Evolutionary conservation across 1,140 invertebrate genomes (phyloP), one percentile per base, ranked within the genome.

Genomic region (Drosophila trapezifrons): DNA sequence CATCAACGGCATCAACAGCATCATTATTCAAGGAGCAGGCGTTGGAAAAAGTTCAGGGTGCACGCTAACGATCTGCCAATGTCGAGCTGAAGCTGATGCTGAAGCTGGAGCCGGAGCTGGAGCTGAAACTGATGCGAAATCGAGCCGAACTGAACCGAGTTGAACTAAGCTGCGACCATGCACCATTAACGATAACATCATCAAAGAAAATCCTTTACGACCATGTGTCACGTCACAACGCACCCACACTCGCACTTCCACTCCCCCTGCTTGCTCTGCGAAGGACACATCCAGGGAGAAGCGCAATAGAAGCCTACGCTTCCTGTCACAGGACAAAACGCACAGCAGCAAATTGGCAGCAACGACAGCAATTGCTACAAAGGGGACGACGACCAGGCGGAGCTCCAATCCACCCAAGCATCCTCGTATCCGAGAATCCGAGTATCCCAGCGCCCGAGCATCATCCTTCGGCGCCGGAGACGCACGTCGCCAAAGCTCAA

Each of bases 191-290:
- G 80, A 87, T 83, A 80, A 77, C 83, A 87, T 67, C 84, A 83
- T 87, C 83, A 89, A 89, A 83, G 83, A 86, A 87, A 87, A 87
- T 87, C 83, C 84, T 87, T 87, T 87, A 87, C 79, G 76, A 87
- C 67, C 77, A 76, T 82, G 62, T 86, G 74, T 82, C 76, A 83
- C 67, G 73, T 76, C 75, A 72, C 54, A 58, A 49, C 57, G 65
- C 52, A 54, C 20, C 49, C 47, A 20, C 38, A 32, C 13, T 37
- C 43, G 42, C 46, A 59, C 35, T 38, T 40, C 18, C 43, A 57
- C 55, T 69, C 9, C 12, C 55, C 17, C 9, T 17, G 15, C 49
- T 69, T 12, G 15, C 55, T 22, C 9, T 17, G 15, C 49, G 35
- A 71, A 47, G 52, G 43, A 78, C 55, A 67, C 10, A 62, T 18